Evolutionary conservation across 2,113 vertebrate species (phyloP), one percentile per base, ranked within the genome.

Genomic region (Acinonyx jubatus): DNA sequence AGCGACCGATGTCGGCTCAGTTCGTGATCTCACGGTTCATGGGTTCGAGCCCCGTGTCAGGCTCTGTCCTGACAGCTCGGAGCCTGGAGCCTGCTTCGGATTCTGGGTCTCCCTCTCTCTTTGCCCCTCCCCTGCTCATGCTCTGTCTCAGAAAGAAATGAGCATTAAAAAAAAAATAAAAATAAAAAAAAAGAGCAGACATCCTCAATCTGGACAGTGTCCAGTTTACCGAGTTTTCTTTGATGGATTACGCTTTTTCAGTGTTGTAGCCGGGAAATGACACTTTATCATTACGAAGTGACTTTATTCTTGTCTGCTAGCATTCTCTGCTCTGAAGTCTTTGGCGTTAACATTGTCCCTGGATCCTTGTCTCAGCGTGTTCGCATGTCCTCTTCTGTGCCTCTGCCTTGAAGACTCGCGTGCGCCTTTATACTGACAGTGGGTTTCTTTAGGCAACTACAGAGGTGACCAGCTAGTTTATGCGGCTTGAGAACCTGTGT

Each of bases 231-330:
- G 12, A 11, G 15, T 12, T 69, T 82, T 45, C 50, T 57, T 13
- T 31, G 7, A 33, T 0, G 4, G 18, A 3, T 27, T 1, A 1
- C 5, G 48, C 63, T 25, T 21, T 5, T 12, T 66, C 31, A 7
- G 76, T 0, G 48, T 21, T 3, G 12, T 11, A 0, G 14, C 48
- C 23, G 1, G 33, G 63, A 55, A 41, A 2, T 13, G 13, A 11
- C 16, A 19, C n/a, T 65, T 52, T 3, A 23, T 93, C 55, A 1
- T 8, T 16, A 6, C 1, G 19, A 23, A n/a, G 25, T 3, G 79
- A n/a, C 11, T 23, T 16, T 50, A 23, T 7, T 12, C 25, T 9
- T 29, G 16, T 33, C 16, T 1, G 2, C 2, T 4, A 1, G 29
- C 0, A 4, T 4, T 52, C n/a, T 48, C 33, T 9, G 57, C 45